phyloP scores from a whole-genome alignment of 2,888 invertebrate genomes.

The Drosophila fungiperda region DNA sequence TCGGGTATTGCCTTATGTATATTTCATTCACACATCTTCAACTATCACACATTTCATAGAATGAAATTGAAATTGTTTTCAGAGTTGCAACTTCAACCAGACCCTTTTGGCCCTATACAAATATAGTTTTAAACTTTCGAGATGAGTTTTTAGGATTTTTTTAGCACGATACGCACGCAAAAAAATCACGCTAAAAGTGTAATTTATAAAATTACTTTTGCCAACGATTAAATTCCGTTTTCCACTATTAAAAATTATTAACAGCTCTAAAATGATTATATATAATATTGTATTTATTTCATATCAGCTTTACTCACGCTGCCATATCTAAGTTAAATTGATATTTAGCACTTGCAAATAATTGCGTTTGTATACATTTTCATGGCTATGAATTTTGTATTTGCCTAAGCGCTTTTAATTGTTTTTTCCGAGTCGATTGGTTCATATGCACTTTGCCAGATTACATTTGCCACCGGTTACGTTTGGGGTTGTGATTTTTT shows the following conservation, averaged over 20 bases:
- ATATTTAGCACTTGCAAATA: constrained; percentile 5
- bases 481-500: not conserved
- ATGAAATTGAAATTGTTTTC: constrained; percentile 52
- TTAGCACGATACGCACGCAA: not conserved
- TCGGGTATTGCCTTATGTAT: constrained; percentile 11
- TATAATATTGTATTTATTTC: not conserved
- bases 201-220: not conserved
- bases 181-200: not conserved
- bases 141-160: constrained; percentile 5
- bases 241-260: too few species aligned
- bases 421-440: constrained; percentile 38
- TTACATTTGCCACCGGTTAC: constrained; percentile 39
- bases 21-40: constrained; percentile 11
- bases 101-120: constrained; percentile 1
- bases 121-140: constrained; percentile 4
- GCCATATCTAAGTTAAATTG: constrained; percentile 1
- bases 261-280: not conserved
- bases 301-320: not conserved
- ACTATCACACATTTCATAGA: not conserved
- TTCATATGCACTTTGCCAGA: constrained; percentile 38
- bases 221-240: not conserved
- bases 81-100: constrained; percentile 22
- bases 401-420: constrained; percentile 41
- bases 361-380: constrained; percentile 20
- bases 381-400: constrained; percentile 24